These are phyloP conservation scores for Callipepla squamata DNA, from an alignment of 2,113 vertebrate species.

Conservation along the genomic window DNA sequence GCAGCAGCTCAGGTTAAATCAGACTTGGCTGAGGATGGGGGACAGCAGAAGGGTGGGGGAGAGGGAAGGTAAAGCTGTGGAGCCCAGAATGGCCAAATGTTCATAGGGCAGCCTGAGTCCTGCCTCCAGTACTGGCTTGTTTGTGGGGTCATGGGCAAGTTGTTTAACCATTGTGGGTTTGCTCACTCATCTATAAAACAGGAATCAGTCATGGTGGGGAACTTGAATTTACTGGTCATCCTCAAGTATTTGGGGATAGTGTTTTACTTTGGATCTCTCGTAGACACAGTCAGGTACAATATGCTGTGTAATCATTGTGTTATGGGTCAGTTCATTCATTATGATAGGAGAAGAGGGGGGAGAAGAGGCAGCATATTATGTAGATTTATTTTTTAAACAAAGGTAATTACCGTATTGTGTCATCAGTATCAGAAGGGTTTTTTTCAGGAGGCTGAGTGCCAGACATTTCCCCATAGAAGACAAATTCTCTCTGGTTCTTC, in stretches of 20 bases:
- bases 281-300: background rate
- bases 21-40: background rate
- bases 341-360: background rate
- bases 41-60: background rate
- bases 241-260: background rate
- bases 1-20: background rate
- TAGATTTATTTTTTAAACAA: background rate
- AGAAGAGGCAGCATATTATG: background rate
- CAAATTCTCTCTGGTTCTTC: background rate
- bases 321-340: background rate
- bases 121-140: fast-evolving
- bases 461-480: background rate
- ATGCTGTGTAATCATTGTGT: background rate
- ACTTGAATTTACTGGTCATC: fast-evolving
- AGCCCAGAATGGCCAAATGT: background rate
- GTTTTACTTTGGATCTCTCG: background rate
- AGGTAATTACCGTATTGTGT: background rate
- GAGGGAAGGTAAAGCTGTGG: background rate
- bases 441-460: background rate
- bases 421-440: background rate
- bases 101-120: background rate
- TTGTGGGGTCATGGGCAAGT: fast-evolving
- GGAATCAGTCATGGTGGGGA: background rate
- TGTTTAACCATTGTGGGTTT: background rate
- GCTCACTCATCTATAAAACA: background rate